These are phyloP conservation scores for Ochropacha duplaris DNA, from an alignment of 2,888 invertebrate species.

Conservation along the genomic window DNA sequence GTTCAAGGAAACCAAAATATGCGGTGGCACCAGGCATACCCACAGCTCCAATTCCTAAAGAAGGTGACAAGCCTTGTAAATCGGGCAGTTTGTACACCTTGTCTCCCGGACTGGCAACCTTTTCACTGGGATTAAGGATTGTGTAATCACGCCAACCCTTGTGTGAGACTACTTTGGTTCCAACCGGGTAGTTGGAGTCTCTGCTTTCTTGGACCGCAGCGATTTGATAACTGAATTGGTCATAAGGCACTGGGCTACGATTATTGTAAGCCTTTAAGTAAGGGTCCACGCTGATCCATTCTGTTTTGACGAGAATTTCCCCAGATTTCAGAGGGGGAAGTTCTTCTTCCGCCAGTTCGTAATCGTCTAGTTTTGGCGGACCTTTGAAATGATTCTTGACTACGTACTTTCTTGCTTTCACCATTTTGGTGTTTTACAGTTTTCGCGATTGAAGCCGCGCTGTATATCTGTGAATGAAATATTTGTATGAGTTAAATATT, in stretches of 20 bases:
- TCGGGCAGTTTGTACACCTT: constrained; percentile 72
- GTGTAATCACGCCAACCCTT: constrained; percentile 86
- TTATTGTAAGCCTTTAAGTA: constrained; percentile 29
- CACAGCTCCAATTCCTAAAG: constrained; percentile 83
- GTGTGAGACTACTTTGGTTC: constrained; percentile 79
- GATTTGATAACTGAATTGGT: constrained; percentile 15
- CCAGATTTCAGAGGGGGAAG: constrained; percentile 81
- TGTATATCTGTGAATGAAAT: neutral
- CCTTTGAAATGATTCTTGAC: constrained; percentile 81
- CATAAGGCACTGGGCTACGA: neutral
- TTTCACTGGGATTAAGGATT: constrained; percentile 22
- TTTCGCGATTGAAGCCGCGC: neutral
- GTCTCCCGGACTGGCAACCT: constrained; percentile 20
- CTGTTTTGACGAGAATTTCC: constrained; percentile 55
- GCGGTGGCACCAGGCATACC: constrained; percentile 89
- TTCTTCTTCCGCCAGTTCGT: constrained; percentile 83
- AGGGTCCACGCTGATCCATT: constrained; percentile 54
- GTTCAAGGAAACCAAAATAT: constrained; percentile 86
- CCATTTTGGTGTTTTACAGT: constrained; percentile 44
- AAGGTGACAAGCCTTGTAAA: constrained; percentile 73
- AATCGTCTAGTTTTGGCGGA: constrained; percentile 80
- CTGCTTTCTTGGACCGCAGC: constrained; percentile 55
- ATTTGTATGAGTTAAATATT: neutral
- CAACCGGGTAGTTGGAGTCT: constrained; percentile 78
- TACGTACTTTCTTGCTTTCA: constrained; percentile 81